Evolutionary conservation across 2,888 invertebrate species (phyloP), one percentile per base, ranked within the genome.

Genomic region (Phyllotreta striolata): DNA sequence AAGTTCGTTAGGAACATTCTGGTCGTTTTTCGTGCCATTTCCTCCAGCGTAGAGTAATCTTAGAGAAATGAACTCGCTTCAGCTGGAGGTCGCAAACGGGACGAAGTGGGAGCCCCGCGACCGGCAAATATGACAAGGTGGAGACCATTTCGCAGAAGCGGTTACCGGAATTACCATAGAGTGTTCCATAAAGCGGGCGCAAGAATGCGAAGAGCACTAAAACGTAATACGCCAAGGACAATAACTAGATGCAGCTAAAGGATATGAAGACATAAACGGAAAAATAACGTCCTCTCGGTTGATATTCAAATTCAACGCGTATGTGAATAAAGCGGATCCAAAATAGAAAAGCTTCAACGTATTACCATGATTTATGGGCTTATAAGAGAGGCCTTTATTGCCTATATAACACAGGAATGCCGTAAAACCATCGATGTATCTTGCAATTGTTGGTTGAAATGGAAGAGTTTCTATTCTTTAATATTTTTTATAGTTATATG

Each of bases 231-330:
- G 76, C 71, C 73, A 75, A 77, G 78, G 77, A 78, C 78, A 78
- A 79, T 78, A 78, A 78, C 76, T 72, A 74, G 72, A 73, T 76
- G 77, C 77, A 77, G 74, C 76, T 77, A 78, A 76, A 77, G 79
- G 78, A 79, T 79, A 79, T 79, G 79, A 79, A 78, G 73, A 78
- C 78, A 79, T 79, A 79, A 79, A 79, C 76, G 77, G 72, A 75
- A 74, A 77, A 79, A 78, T 78, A 78, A 76, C 76, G 73, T 71
- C 73, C 70, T 76, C 73, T 73, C 67, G 72, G 74, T 68, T 72
- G 73, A 78, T 77, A 78, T 78, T 78, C 73, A 77, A 78, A 78
- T 77, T 77, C 73, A 66, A 70, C 65, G 67, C 72, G 69, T 72
- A 73, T 74, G 73, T 73, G 75, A 72, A 72, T 71, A 72, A 72